Conservation (phyloP, 2,888 invertebrate genomes). For the Lymantria dispar region DNA sequence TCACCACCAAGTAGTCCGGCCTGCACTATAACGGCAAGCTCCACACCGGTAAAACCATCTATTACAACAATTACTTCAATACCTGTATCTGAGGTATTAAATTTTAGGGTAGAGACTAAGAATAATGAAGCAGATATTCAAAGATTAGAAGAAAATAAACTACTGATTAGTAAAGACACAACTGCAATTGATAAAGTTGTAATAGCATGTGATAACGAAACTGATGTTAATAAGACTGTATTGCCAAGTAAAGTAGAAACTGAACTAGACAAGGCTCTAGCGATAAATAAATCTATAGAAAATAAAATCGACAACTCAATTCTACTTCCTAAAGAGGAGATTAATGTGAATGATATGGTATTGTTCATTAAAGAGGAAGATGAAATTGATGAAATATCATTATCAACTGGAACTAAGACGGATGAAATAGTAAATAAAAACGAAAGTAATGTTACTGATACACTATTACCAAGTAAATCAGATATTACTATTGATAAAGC, state of each 20-base stretch:
- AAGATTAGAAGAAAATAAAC: not conserved
- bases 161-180: not conserved
- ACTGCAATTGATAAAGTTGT: not conserved
- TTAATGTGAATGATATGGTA: not conserved
- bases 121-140: not conserved
- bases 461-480: not conserved
- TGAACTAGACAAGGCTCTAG: not conserved
- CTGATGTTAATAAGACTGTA: not conserved
- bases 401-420: not conserved
- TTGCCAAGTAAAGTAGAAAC: not conserved
- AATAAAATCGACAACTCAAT: not conserved
- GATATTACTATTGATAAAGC: not conserved
- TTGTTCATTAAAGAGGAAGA: not conserved
- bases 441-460: not conserved
- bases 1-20: slow-evolving; percentile 32
- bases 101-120: not conserved
- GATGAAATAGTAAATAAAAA: not conserved
- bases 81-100: not conserved
- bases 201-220: not conserved
- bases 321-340: not conserved
- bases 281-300: not conserved
- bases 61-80: not conserved
- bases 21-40: not conserved
- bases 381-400: not conserved
- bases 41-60: not conserved